Evolutionary conservation across 1,140 invertebrate species (phyloP), one percentile per base, ranked within the genome.

Genomic region (Eubasilissa regina): DNA sequence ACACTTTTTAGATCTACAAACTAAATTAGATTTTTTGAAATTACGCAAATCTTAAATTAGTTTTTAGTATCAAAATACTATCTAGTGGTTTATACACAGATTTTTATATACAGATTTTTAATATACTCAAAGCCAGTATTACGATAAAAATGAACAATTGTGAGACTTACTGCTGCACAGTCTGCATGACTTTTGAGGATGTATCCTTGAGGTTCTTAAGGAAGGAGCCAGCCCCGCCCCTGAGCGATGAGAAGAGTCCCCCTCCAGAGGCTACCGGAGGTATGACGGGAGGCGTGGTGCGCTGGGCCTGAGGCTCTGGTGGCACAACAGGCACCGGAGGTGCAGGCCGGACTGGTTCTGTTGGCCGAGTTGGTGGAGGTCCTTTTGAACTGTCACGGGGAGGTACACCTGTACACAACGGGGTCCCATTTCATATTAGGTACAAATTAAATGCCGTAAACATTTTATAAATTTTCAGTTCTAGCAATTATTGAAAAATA

Each of bases 161-260:
- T 25, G 21, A 80, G 64, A 93, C 93, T 93, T 88, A 96, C 94
- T 97, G 96, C 86, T 97, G 97, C 62, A 99, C 96, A 43, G 97
- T 96, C 85, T 98, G 96, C 93, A 99, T 98, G 13, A 99, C 96
- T 92, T 98, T 98, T 15, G 93, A 95, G 8, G 97, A 98, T 0
- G 97, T 98, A 85, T 99, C 98, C 86, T 98, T 98, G 13, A 99
- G 90, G 86, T 98, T 98, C 83, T 97, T 97, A 55, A 99, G 89
- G 82, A 97, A 93, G 84, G 93, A 96, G 15, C 95, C 95, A 45
- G 95, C 95, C 58, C 95, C 95, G 35, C 95, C 95, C 84, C 92
- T 93, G 4, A 97, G 89, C 0, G 95, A 95, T 11, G 95, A 96
- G 84, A 97, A 95, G 12, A 97, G 85, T 43, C 95, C 93, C 15